Conservation (phyloP, 1,140 invertebrate genomes). For the Lepidurus apus region DNA sequence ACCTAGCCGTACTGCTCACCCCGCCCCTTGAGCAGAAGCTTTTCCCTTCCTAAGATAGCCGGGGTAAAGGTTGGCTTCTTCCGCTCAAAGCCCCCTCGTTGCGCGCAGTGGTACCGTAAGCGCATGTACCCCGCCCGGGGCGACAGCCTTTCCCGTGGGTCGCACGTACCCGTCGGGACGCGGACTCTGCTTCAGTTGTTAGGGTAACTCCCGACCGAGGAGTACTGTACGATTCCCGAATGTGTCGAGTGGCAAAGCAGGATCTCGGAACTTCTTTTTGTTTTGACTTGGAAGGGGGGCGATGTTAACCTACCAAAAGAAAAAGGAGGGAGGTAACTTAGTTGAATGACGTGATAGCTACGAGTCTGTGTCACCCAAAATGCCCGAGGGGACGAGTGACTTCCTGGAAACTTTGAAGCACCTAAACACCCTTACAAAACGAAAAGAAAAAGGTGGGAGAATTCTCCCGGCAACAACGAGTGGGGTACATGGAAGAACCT, state of each 20-base stretch:
- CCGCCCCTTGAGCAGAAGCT: no score
- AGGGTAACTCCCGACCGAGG: constrained; percentile 6
- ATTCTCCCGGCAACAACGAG: no score
- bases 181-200: not conserved
- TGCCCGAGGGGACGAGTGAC: not conserved
- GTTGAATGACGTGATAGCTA: not conserved
- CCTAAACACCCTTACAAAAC: not conserved
- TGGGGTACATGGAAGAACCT: no score
- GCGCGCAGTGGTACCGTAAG: no score
- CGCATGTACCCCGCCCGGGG: not conserved
- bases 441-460: no score
- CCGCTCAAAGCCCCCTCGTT: no score
- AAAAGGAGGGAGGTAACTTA: not conserved
- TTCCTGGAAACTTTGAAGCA: not conserved
- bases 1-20: not conserved
- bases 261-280: not conserved
- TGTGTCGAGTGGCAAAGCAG: not conserved
- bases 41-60: no score
- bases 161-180: not conserved
- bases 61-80: no score
- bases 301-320: no score
- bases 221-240: not conserved
- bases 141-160: not conserved
- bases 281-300: not conserved
- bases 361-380: not conserved